Evolutionary conservation across 2,888 invertebrate genomes (phyloP).

Genomic region (Chironomus riparius): DNA sequence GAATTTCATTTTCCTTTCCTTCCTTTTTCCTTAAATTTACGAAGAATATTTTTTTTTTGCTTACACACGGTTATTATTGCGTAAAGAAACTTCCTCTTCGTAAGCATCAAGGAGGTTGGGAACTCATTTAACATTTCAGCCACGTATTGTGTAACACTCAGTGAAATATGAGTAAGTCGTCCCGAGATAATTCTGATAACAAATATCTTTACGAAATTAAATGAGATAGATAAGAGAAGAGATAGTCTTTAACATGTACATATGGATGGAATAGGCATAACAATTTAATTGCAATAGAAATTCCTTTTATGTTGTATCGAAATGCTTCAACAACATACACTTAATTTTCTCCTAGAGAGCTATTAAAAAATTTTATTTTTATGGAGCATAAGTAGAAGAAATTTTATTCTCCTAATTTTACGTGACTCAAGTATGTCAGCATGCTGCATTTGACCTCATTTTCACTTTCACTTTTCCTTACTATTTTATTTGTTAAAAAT

Average conservation of each 20-base stretch:
- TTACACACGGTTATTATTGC: background rate
- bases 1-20: background rate
- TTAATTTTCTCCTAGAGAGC: slow-evolving; percentile 6
- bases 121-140: background rate
- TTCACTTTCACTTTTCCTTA: background rate
- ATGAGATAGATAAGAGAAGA: background rate
- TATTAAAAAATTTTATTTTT: background rate
- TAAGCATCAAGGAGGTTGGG: background rate
- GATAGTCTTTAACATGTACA: no score
- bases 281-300: slow-evolving; percentile 2
- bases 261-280: background rate
- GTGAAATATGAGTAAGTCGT: slow-evolving; percentile 10
- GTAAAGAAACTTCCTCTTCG: background rate
- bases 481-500: no score
- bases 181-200: background rate
- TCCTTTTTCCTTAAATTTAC: background rate
- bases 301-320: no score
- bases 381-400: background rate
- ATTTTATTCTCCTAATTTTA: slow-evolving; percentile 8
- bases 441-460: background rate
- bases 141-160: slow-evolving; percentile 14
- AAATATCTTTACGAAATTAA: background rate
- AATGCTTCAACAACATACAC: background rate
- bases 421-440: background rate
- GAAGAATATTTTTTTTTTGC: background rate